Percentiles rank a stretch among this genome's conserved stretches.
These are phyloP conservation scores for Pristionchus exspectatus DNA, from an alignment of 2,888 invertebrate genomes.

Conservation along the genomic window DNA sequence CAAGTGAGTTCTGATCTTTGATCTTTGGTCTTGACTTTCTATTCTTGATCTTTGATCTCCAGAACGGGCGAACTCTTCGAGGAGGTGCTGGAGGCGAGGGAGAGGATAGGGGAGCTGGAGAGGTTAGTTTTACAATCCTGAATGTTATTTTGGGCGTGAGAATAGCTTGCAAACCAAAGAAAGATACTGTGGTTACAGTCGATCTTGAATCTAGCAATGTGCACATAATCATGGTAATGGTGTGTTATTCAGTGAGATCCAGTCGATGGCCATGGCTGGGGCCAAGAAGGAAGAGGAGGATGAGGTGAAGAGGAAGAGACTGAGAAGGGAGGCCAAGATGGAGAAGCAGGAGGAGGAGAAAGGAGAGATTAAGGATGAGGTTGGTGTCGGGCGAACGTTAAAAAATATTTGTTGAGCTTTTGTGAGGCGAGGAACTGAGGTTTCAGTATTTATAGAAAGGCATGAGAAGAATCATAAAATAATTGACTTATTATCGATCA, in stretches of 20 bases:
- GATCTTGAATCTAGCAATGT: too few relatives aligned
- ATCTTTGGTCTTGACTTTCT: background rate
- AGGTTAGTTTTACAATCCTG: background rate
- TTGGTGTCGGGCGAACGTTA: background rate
- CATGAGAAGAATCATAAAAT: too few relatives aligned
- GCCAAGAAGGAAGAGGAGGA: background rate
- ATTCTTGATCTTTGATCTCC: background rate
- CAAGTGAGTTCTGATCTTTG: background rate
- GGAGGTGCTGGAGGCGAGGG: background rate
- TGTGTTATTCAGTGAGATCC: background rate
- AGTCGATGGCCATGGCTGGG: background rate
- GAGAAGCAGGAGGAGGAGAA: background rate
- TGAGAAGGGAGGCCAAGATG: background rate
- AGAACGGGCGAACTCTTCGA: background rate
- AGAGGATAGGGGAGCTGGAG: background rate
- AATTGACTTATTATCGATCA: background rate
- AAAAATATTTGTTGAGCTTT: background rate
- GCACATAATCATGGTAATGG: too few relatives aligned
- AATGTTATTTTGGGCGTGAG: background rate
- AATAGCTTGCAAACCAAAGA: background rate
- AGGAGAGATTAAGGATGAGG: background rate
- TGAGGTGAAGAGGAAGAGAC: background rate
- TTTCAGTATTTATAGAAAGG: background rate
- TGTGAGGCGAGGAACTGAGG: background rate
- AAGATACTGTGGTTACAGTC: background rate